phyloP scores from a whole-genome alignment of 1,140 invertebrate genomes.

The Zophobas morio region DNA sequence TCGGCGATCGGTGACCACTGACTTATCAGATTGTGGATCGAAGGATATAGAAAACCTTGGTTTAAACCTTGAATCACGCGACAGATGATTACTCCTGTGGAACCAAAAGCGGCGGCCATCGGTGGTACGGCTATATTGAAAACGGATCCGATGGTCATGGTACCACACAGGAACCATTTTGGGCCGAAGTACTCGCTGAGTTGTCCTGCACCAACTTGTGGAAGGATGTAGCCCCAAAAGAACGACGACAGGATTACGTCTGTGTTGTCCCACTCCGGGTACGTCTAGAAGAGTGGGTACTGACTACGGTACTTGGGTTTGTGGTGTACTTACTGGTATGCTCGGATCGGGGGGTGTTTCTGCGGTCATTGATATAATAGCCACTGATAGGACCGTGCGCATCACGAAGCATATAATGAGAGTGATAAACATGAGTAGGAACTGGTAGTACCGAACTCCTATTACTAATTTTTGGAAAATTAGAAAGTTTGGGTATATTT shows the following conservation, averaged over 20 bases:
- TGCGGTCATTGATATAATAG: slow-evolving; percentile 78
- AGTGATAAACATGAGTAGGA: slow-evolving; percentile 74
- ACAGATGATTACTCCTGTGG: slow-evolving; percentile 70
- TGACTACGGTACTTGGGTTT: background rate
- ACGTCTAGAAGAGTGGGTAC: slow-evolving; percentile 15
- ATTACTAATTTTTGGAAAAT: slow-evolving; percentile 17
- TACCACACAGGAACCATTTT: slow-evolving; percentile 73
- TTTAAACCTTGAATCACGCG: slow-evolving; percentile 82
- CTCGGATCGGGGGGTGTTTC: slow-evolving; percentile 19
- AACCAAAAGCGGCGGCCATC: slow-evolving; percentile 67
- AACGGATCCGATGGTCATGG: slow-evolving; percentile 71
- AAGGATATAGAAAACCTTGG: slow-evolving; percentile 85
- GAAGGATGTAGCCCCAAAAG: slow-evolving; percentile 74
- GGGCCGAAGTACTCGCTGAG: slow-evolving; percentile 76
- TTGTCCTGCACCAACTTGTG: slow-evolving; percentile 77
- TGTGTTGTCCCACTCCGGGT: slow-evolving; percentile 12
- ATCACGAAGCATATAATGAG: slow-evolving; percentile 75
- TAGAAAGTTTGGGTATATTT: background rate
- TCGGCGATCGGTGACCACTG: slow-evolving; percentile 80
- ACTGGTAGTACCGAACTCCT: slow-evolving; percentile 76
- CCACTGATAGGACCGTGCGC: slow-evolving; percentile 77
- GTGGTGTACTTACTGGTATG: slow-evolving; percentile 25
- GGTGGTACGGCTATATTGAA: slow-evolving; percentile 69
- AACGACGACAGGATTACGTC: slow-evolving; percentile 72
- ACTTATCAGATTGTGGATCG: slow-evolving; percentile 82